Evolutionary conservation across 2,888 invertebrate species (phyloP), one percentile per base, ranked within the genome.

Genomic region (Ochropleura plecta): DNA sequence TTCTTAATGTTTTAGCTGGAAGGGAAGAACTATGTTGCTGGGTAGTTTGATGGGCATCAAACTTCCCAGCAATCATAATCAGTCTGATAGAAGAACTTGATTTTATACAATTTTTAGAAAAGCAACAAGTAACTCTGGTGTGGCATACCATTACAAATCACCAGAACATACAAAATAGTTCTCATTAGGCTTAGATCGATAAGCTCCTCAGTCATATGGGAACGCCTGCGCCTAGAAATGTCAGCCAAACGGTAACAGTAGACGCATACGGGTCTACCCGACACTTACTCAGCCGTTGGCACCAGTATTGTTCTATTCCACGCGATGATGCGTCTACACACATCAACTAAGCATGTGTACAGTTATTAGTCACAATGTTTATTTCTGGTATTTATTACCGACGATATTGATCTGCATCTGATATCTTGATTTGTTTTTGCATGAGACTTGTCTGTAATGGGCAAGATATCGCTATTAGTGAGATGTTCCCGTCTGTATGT

Each of bases 271-370:
- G 82, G 82, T 73, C 84, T 85, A 80, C 53, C 88, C 87, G 85
- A 83, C 89, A 89, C 90, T 92, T 91, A 92, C 89, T 92, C 93
- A 91, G 85, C 83, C 82, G 88, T 87, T 94, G 93, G 93, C 94
- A 93, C 89, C 86, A 82, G 85, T 86, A 83, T 88, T 86, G 87
- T 88, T 91, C 92, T 94, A 94, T 94, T 94, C 91, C 92, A 78
- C 88, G 90, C 91, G 83, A 85, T 92, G 93, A 92, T 92, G 87
- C 63, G 69, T 71, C 73, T 70, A 77, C 80, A 79, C 66, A 80
- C 79, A 77, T 76, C 73, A 78, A 78, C 76, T 66, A 80, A 73
- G 76, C 69, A 79, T 78, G 83, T 86, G 86, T 86, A 86, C 88
- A 85, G 83, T 83, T 80, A 87, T 92, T 91, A 92, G 88, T 92